Evolutionary conservation across 64 coral and sea anemone species (phyloP).

Genomic region (Hydrozoanthus tunicans): DNA sequence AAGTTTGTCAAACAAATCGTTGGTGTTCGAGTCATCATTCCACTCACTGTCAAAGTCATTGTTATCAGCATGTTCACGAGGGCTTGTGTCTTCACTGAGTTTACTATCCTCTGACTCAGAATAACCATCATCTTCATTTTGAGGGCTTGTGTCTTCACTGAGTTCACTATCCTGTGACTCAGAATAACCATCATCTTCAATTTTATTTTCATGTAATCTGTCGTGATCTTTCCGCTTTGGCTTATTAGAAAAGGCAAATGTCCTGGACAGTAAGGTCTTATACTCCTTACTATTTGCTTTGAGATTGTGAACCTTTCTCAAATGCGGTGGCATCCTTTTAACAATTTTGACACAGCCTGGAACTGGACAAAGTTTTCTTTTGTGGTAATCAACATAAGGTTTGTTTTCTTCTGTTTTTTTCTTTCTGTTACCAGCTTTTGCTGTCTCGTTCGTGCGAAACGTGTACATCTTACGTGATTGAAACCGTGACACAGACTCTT

Average conservation of each 20-base stretch:
- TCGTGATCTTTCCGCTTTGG: constrained; percentile 13
- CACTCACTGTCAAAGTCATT: no score
- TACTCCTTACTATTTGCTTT: neutral
- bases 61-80: neutral
- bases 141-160: neutral
- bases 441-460: constrained; percentile 20
- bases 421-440: constrained; percentile 39
- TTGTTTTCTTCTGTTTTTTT: constrained; percentile 28
- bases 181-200: constrained; percentile 43
- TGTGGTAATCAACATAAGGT: constrained; percentile 36
- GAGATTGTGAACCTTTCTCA: constrained; percentile 56
- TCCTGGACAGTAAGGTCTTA: neutral
- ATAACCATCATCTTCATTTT: constrained; percentile 14
- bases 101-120: neutral
- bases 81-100: neutral
- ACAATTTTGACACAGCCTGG: constrained; percentile 47
- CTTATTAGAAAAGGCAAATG: constrained; percentile 28
- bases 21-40: no score
- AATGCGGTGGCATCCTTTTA: constrained; percentile 52
- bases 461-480: constrained; percentile 39
- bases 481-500: constrained; percentile 4
- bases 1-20: no score
- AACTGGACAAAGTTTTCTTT: constrained; percentile 42
- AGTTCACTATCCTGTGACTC: constrained; percentile 18
- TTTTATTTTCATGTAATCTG: neutral